phyloP scores from a whole-genome alignment of 2,113 vertebrate species.

The Origma solitaria region DNA sequence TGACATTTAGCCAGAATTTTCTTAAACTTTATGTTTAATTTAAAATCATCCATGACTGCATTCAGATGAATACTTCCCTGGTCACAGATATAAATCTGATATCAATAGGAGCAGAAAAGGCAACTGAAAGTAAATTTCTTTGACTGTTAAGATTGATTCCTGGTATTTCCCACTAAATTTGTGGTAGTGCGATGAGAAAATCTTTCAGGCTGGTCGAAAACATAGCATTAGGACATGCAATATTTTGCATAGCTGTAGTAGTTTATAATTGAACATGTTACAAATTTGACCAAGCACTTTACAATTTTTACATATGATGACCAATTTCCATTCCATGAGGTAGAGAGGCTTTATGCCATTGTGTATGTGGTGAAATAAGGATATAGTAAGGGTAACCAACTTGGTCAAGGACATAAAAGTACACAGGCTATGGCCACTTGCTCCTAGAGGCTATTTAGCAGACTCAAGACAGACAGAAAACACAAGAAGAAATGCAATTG shows the following conservation, averaged over 20 bases:
- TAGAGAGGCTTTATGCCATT: background rate
- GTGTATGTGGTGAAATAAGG: background rate
- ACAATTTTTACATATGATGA: background rate
- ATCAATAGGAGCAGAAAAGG: conserved; percentile 11
- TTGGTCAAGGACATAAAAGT: background rate
- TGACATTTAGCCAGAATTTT: conserved; percentile 66
- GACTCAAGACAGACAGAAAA: background rate
- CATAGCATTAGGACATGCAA: background rate
- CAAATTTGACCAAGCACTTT: background rate
- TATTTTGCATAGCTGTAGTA: background rate
- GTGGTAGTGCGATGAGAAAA: background rate
- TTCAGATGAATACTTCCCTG: conserved; percentile 30
- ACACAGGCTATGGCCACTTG: background rate
- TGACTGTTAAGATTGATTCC: background rate
- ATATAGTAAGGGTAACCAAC: background rate
- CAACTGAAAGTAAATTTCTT: conserved; percentile 54
- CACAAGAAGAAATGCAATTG: background rate
- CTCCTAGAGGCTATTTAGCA: background rate
- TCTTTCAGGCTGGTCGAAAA: background rate
- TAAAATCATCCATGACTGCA: conserved; percentile 46
- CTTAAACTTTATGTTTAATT: conserved; percentile 61
- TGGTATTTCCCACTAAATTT: background rate
- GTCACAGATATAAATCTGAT: conserved; percentile 50
- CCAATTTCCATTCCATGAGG: background rate
- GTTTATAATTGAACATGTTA: background rate